Evolutionary conservation across 2,797 vertebrate species (phyloP).

Genomic region (Mus caroli): DNA sequence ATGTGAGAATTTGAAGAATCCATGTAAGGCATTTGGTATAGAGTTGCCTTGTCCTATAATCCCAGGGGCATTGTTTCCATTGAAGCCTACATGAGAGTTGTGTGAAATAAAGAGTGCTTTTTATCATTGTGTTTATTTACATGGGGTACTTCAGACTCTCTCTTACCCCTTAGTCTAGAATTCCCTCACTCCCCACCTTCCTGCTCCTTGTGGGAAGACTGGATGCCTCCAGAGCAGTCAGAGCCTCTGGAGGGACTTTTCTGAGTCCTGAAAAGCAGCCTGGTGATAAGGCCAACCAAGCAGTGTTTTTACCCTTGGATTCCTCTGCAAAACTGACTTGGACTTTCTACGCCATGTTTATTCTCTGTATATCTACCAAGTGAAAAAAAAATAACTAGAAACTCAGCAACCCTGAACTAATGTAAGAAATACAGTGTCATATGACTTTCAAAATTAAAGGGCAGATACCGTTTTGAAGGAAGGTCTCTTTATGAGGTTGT

Average conservation of each 20-base stretch:
- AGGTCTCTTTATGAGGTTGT: slow-evolving; percentile 32
- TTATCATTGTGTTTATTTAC: neutral
- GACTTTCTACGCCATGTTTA: neutral
- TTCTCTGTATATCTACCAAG: neutral
- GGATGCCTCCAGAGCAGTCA: neutral
- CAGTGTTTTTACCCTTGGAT: neutral
- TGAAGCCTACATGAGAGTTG: no score
- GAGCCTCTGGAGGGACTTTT: neutral
- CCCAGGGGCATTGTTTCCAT: neutral
- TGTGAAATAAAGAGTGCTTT: neutral
- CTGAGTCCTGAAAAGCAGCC: neutral
- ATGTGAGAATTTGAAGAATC: neutral
- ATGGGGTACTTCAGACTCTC: neutral
- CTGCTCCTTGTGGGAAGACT: neutral
- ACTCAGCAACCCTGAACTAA: slow-evolving; percentile 64
- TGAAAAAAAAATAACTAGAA: slow-evolving; percentile 41
- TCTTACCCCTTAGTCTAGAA: neutral
- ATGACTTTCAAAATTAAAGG: slow-evolving; percentile 76
- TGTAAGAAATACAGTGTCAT: slow-evolving; percentile 54
- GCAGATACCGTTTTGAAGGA: slow-evolving; percentile 74
- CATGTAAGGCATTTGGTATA: neutral
- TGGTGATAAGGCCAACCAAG: neutral
- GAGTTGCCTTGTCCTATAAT: no score
- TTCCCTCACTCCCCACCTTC: fast-evolving
- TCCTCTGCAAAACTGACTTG: neutral